Base-by-base conservation (phyloP, 2,797 vertebrate species). In the Clarias laeviceps region DNA sequence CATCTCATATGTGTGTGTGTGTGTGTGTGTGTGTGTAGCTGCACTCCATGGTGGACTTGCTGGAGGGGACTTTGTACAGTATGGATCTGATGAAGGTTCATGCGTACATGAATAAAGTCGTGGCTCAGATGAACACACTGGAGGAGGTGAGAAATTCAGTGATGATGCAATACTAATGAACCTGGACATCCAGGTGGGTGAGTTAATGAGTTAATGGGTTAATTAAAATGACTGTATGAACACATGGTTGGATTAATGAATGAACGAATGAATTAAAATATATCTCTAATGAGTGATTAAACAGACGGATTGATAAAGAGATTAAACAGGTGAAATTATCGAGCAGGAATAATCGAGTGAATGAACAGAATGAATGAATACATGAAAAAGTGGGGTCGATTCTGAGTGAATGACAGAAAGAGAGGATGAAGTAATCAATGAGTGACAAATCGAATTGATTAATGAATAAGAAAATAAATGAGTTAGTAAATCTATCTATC, bases 41-140 rank as follows among this genome's bases (percentile, higher is more conserved):
- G 87, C 98, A 99, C 87, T 97, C 97, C 5, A 97, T 99, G 96
- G 97, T 97, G 90, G 97, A 99, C 87, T 95, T 99, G 61, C 94
- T 99, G 1, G 97, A 99, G 92, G 97, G 98, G 65, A 97, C 97
- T 0, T 93, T 99, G 34, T 99, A 97, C 94, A 99, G 97, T 92
- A 96, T 99, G 97, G 97, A 99, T 89, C 93, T 99, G 84, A 93
- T 99, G 96, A 99, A 98, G 91, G 97, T 99, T 56, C 98, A 99
- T 82, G 96, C 97, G 68, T 99, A 99, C 90, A 95, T 99, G 93
- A 96, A 93, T 92, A 98, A 97, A 90, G 96, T 99, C 84, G 92
- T 97, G 89, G 95, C 97, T 5, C 97, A 97, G 95, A 99, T 99
- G 97, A 96, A 97, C 95, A 96, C 93, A 0, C 93, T 99, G 66